phyloP scores from a whole-genome alignment of 1,140 invertebrate genomes.

The Drosophila albomicans region DNA sequence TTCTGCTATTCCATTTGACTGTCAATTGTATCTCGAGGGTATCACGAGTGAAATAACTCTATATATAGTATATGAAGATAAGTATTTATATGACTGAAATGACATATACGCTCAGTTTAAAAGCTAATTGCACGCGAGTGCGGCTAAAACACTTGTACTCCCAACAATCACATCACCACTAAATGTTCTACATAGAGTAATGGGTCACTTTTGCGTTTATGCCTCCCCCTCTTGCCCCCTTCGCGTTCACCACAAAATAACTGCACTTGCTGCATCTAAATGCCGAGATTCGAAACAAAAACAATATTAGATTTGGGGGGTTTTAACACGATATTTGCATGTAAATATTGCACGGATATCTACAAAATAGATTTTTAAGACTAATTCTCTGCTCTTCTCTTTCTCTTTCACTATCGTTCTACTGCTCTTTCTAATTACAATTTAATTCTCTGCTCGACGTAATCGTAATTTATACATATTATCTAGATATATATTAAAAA shows the following conservation, averaged over 20 bases:
- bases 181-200: constrained; percentile 2
- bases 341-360: constrained; percentile 71
- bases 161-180: background rate
- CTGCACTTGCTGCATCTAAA: constrained; percentile 45
- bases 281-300: constrained; percentile 67
- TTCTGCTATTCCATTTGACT: no score
- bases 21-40: background rate
- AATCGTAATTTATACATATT: constrained; percentile 12
- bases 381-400: background rate
- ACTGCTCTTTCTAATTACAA: constrained; percentile 2
- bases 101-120: constrained; percentile 48
- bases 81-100: constrained; percentile 47
- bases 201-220: constrained; percentile 27
- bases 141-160: constrained; percentile 3
- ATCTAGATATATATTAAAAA: constrained; percentile 36
- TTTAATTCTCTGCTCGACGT: constrained; percentile 4
- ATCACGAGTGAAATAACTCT: background rate
- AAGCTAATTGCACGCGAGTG: constrained; percentile 52
- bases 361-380: constrained; percentile 49
- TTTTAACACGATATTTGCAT: constrained; percentile 62
- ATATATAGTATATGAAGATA: constrained; percentile 32
- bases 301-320: constrained; percentile 37
- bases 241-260: background rate
- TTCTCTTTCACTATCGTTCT: no score
- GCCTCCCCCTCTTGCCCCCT: constrained; percentile 15